These are phyloP conservation scores for Acrobeloides nanus DNA, from an alignment of 2,888 invertebrate species.

Conservation along the genomic window DNA sequence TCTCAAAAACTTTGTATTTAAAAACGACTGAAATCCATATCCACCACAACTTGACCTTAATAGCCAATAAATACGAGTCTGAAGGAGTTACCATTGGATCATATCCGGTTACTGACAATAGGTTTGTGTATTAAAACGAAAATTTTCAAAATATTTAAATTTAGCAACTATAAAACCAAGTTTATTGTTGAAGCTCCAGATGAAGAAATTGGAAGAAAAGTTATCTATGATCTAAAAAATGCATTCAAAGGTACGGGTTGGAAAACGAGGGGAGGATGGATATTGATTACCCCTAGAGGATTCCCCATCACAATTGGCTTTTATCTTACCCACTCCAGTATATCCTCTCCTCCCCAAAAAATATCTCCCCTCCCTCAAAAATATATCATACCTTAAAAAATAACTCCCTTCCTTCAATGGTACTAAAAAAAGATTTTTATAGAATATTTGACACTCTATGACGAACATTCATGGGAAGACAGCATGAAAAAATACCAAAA, in stretches of 20 bases:
- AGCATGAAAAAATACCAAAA: slow-evolving; percentile 41
- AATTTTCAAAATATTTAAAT: too few species aligned
- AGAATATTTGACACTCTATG: slow-evolving; percentile 58
- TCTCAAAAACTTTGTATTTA: slow-evolving; percentile 51
- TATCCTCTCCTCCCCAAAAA: too few species aligned
- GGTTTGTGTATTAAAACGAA: slow-evolving; percentile 45
- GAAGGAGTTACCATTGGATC: slow-evolving; percentile 61
- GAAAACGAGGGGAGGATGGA: too few species aligned
- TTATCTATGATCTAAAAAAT: slow-evolving; percentile 22
- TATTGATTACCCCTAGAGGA: too few species aligned
- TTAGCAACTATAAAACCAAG: slow-evolving; percentile 59
- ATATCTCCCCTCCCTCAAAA: too few species aligned
- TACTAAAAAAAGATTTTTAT: slow-evolving; percentile 31
- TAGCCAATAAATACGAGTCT: slow-evolving; percentile 57
- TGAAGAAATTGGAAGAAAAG: slow-evolving; percentile 22
- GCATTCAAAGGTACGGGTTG: slow-evolving; percentile 30
- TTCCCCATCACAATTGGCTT: too few species aligned
- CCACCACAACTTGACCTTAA: slow-evolving; percentile 57
- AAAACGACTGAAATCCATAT: slow-evolving; percentile 55
- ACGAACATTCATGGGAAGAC: slow-evolving; percentile 54
- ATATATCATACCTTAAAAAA: too few species aligned
- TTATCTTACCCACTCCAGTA: too few species aligned
- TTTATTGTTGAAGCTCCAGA: slow-evolving; percentile 59
- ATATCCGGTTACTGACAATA: slow-evolving; percentile 60
- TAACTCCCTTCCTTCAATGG: too few species aligned